Evolutionary conservation across 2,888 invertebrate genomes (phyloP), one percentile per base, ranked within the genome.

Genomic region (Acrobasis suavella): DNA sequence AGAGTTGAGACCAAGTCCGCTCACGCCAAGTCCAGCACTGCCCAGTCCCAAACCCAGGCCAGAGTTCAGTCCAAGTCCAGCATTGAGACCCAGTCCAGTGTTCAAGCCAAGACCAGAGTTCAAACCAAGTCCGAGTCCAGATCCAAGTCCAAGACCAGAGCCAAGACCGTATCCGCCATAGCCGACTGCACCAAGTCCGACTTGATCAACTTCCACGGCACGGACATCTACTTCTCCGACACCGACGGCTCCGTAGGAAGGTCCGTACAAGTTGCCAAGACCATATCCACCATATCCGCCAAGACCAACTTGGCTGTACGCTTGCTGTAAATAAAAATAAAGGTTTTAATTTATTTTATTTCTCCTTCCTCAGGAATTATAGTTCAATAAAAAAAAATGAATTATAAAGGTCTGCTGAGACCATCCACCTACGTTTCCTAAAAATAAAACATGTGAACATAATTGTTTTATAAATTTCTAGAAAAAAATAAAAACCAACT

Each of bases 261-360:
- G 49, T 9, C 56, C 56, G 2, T n/a, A 12, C 14, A 9, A 12
- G 49, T 49, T 58, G 17, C 60, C 56, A 12, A 56, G 56, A 17
- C 56, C 60, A 50, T 50, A 39, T 16, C 39, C 39, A 12, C 55
- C 60, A 38, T 60, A 60, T 8, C 58, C 49, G 9, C 52, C n/a
- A 32, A 32, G 32, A 12, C 51, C n/a, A 14, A 17, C 50, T 15
- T 59, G 59, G 37, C 59, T 59, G 59, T 16, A 50, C 1, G 59
- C 59, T 59, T 59, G 59, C 59, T 59, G 60, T 12, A 59, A 49
- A 59, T 37, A 15, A 32, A 51, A 22, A 10, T 22, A 22, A 51
- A 16, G n/a, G n/a, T n/a, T n/a, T n/a, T n/a, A n/a, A n/a, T n/a
- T n/a, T n/a, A n/a, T n/a, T n/a, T n/a, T n/a, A n/a, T n/a, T n/a